Conservation (phyloP, 2,113 vertebrate genomes). For the Plestiodon gilberti region DNA sequence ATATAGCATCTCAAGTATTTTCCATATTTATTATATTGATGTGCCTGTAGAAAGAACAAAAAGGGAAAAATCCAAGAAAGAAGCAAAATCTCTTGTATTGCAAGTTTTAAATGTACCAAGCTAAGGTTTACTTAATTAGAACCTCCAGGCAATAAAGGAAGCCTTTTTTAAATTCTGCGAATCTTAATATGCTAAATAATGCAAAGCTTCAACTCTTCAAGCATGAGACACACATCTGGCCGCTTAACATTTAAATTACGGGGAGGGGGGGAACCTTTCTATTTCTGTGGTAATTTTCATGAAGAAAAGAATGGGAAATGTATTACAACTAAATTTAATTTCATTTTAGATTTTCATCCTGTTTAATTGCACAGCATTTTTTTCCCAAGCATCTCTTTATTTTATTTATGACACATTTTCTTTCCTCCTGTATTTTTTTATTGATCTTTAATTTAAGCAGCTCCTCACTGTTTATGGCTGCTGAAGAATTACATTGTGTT, state of each 20-base stretch:
- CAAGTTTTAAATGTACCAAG: slow-evolving; percentile 99
- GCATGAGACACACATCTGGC: slow-evolving; percentile 99
- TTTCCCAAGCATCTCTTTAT: slow-evolving; percentile 73
- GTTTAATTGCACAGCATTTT: slow-evolving; percentile 86
- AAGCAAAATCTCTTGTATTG: slow-evolving; percentile 91
- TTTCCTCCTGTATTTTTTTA: slow-evolving; percentile 70
- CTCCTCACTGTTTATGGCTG: slow-evolving; percentile 60
- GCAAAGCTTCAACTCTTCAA: slow-evolving; percentile 99
- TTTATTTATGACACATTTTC: slow-evolving; percentile 73
- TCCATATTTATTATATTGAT: slow-evolving; percentile 97
- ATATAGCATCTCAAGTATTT: slow-evolving; percentile 89
- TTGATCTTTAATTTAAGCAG: slow-evolving; percentile 79
- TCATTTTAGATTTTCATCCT: slow-evolving; percentile 88
- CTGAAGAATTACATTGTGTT: slow-evolving; percentile 67
- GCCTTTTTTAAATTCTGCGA: slow-evolving; percentile 99
- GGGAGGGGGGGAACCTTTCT: slow-evolving; percentile 49
- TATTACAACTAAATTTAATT: slow-evolving; percentile 92
- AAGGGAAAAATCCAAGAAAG: slow-evolving; percentile 46
- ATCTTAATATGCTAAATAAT: slow-evolving; percentile 99
- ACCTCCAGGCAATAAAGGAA: slow-evolving; percentile 97
- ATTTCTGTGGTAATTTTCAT: slow-evolving; percentile 94
- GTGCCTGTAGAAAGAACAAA: slow-evolving; percentile 82
- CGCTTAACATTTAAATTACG: slow-evolving; percentile 99
- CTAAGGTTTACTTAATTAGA: slow-evolving; percentile 99
- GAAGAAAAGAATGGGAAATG: slow-evolving; percentile 89